Conservation (phyloP, 2,113 vertebrate species). For the Halcyon malimbica region DNA sequence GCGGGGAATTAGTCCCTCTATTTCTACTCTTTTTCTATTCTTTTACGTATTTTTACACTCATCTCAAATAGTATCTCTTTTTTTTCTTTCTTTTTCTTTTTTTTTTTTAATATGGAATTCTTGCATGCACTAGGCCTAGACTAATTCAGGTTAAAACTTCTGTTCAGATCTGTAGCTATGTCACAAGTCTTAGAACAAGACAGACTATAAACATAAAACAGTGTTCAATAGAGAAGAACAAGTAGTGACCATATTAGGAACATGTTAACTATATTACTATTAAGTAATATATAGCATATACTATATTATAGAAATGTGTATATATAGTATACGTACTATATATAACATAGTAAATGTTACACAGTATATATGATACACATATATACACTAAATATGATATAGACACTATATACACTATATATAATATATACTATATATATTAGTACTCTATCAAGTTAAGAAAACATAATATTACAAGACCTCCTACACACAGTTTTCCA, state of each 20-base stretch:
- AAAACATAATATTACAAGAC: not conserved
- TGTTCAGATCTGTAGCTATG: not conserved
- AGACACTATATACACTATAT: not conserved
- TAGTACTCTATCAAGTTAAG: not conserved
- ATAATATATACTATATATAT: not conserved
- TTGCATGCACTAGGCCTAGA: not conserved
- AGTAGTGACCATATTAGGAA: not conserved
- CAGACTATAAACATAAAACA: accelerated
- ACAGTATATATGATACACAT: not conserved
- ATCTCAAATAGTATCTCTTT: not conserved
- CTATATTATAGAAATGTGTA: no score
- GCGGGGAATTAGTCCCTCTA: not conserved
- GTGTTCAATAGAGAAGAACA: not conserved
- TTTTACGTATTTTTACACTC: not conserved
- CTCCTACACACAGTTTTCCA: not conserved
- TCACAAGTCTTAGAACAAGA: not conserved
- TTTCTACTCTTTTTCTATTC: not conserved
- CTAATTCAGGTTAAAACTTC: not conserved
- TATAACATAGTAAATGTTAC: not conserved
- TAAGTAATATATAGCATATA: not conserved
- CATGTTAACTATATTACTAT: not conserved
- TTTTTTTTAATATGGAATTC: not conserved
- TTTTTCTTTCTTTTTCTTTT: not conserved
- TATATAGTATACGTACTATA: not conserved
- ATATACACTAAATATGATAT: not conserved